Evolutionary conservation across 1,140 invertebrate genomes (phyloP), one percentile per base, ranked within the genome.

Genomic region (Drusus annulatus): DNA sequence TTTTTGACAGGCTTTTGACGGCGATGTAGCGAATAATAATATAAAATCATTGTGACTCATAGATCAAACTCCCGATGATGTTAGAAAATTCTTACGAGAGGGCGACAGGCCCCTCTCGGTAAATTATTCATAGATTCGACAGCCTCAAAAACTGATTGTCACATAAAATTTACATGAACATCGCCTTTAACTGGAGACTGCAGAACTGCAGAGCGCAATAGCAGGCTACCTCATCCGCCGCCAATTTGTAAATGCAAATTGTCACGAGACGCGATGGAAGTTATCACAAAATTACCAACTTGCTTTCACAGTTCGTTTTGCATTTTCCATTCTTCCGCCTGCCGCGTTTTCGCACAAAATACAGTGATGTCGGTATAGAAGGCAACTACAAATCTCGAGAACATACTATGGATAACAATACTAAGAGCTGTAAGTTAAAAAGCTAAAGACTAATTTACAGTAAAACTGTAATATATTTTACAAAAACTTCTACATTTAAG

Each of bases 231-330:
- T 71, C 68, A 6, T 25, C 68, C 68, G 68, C 25, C 68, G 45
- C 17, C 68, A 71, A 71, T 71, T 71, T 71, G 68, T 71, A 71
- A 71, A 71, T 71, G 68, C 68, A 71, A 71, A 71, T 71, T 51
- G 68, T 71, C 50, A 71, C 36, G 45, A 71, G 68, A 71, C 45
- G 68, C 68, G 68, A 71, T 45, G 51, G 45, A 54, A 71, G 68
- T 71, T 71, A 71, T 71, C 68, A 25, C 45, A 51, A 71, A 71
- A 71, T 71, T 71, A 71, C 36, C 68, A 71, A 71, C 68, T 71
- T 51, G 68, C 36, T 51, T 52, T 21, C 68, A 13, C 45, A 19
- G 68, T 71, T 71, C 17, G 45, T 71, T 71, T 23, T 6, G 50
- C 45, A 28, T 65, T 65, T 21, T 28, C 62, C 25, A 52, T 71